A percentile compares a stretch with the other conserved stretches of the same genome.
Evolutionary conservation across 1,140 invertebrate species (phyloP).

Genomic region (Drosophila nikananu): DNA sequence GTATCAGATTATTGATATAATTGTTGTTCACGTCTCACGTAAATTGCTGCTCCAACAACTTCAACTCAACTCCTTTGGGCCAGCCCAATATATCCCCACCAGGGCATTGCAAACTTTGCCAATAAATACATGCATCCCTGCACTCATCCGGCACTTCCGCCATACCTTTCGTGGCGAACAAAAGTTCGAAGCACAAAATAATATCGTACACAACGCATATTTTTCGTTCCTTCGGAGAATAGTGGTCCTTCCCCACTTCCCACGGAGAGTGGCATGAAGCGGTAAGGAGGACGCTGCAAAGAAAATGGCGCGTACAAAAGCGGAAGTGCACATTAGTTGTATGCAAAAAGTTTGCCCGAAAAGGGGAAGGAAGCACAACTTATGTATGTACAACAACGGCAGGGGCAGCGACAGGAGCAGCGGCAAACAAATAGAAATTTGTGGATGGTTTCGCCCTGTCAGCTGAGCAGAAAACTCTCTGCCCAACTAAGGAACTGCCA

Average conservation of each 20-base stretch:
- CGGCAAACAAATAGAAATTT: conserved; percentile 73
- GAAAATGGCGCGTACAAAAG: conserved; percentile 72
- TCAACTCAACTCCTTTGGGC: conserved; percentile 12
- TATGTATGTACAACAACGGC: conserved; percentile 44
- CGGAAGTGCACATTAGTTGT: conserved; percentile 80
- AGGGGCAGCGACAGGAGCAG: conserved; percentile 37
- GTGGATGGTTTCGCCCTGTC: conserved; percentile 67
- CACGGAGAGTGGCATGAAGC: conserved; percentile 26
- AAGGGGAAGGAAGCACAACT: conserved; percentile 54
- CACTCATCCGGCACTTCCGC: conserved; percentile 45
- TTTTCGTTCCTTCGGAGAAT: conserved; percentile 57
- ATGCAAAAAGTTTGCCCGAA: conserved; percentile 73
- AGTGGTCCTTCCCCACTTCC: conserved; percentile 12
- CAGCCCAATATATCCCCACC: conserved; percentile 18
- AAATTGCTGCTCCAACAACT: conserved; percentile 9
- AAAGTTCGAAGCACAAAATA: conserved; percentile 77
- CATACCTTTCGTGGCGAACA: conserved; percentile 46
- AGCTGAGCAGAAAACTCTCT: conserved; percentile 59
- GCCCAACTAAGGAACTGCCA: conserved; percentile 50
- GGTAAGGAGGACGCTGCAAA: conserved; percentile 48
- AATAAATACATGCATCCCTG: conserved; percentile 57
- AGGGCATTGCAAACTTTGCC: conserved; percentile 40
- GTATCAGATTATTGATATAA: background rate
- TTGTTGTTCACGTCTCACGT: background rate
- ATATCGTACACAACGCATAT: conserved; percentile 74